Evolutionary conservation across 2,113 vertebrate genomes (phyloP).

Genomic region (Nipponia nippon): DNA sequence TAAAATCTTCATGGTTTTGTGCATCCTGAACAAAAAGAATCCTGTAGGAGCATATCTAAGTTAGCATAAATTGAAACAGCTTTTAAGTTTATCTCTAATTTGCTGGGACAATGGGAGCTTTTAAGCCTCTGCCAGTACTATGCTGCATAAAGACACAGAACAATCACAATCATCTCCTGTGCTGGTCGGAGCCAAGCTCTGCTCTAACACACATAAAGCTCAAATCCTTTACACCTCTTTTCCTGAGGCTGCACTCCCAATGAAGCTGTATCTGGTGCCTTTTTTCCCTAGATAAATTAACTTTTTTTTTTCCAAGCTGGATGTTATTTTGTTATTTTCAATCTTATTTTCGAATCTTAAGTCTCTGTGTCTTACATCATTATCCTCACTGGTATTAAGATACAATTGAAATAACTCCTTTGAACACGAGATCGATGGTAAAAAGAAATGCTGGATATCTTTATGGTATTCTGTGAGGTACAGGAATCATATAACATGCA

Average conservation of each 20-base stretch:
- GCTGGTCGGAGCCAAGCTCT: background rate
- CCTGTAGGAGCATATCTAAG: background rate
- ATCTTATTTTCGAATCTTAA: background rate
- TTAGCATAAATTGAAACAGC: background rate
- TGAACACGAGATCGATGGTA: background rate
- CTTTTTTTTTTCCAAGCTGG: background rate
- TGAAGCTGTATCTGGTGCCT: background rate
- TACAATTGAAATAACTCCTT: background rate
- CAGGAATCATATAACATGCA: background rate
- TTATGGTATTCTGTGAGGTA: background rate
- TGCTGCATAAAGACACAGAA: background rate
- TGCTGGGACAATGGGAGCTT: background rate
- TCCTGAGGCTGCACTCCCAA: background rate
- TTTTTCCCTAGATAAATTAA: background rate
- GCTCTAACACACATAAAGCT: background rate
- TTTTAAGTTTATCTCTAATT: background rate
- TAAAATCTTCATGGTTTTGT: rapidly evolving
- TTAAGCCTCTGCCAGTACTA: background rate
- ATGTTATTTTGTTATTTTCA: background rate
- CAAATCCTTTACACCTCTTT: background rate
- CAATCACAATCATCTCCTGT: background rate
- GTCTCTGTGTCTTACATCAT: background rate
- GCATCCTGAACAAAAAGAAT: background rate
- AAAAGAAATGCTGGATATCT: background rate
- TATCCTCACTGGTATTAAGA: background rate